A percentile compares a stretch with the other conserved stretches of the same genome.
Conservation (phyloP, 2,113 vertebrate genomes). For the Myotis davidii region DNA sequence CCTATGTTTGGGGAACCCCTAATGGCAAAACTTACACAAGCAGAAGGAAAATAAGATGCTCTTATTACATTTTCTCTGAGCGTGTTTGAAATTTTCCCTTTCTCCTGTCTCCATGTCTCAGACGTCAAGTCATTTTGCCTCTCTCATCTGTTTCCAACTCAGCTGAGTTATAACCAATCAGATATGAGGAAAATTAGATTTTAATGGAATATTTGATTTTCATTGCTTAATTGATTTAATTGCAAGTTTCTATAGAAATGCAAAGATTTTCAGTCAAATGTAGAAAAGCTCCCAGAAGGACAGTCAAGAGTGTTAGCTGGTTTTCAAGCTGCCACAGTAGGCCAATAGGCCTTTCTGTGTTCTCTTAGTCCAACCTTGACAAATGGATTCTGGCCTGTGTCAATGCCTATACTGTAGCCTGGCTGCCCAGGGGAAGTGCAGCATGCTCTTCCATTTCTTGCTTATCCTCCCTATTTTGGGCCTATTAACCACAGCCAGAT, state of each 20-base stretch:
- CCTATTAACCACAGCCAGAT: not conserved
- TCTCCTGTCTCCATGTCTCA: conserved; percentile 80
- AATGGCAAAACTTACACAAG: conserved; percentile 75
- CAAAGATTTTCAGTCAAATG: conserved; percentile 73
- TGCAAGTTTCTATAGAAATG: conserved; percentile 78
- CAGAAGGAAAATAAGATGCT: conserved; percentile 66
- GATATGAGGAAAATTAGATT: conserved; percentile 76
- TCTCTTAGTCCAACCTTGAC: not conserved
- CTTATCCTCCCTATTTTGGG: not conserved
- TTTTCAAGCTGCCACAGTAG: not conserved
- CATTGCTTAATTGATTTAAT: conserved; percentile 80
- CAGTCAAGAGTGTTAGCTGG: not conserved
- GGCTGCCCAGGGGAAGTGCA: not conserved
- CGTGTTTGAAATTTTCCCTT: conserved; percentile 41
- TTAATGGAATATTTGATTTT: conserved; percentile 80
- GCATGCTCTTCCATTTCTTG: accelerated
- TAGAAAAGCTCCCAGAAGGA: conserved; percentile 41
- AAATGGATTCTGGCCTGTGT: not conserved
- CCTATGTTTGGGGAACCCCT: conserved; percentile 71
- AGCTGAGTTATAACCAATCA: conserved; percentile 65
- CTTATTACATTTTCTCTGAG: conserved; percentile 63
- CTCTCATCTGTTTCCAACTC: conserved; percentile 66
- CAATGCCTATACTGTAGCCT: no score
- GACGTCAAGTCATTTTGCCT: conserved; percentile 46
- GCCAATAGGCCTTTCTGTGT: not conserved